These are phyloP conservation scores for Sepiola atlantica DNA, from an alignment of 2,888 invertebrate species.

Conservation along the genomic window DNA sequence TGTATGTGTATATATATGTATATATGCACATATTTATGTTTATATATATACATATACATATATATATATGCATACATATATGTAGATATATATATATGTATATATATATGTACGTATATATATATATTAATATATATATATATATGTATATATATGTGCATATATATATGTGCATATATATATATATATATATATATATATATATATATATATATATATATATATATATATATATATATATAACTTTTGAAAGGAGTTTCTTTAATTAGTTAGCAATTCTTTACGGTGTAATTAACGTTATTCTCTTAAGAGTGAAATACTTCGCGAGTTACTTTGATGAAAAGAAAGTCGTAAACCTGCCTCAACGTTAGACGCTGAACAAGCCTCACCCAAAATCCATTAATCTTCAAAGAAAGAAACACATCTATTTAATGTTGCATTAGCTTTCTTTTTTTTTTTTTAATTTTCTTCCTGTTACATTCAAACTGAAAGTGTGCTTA, in stretches of 20 bases:
- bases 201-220: conserved; percentile 24
- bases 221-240: neutral
- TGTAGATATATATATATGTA: neutral
- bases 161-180: neutral
- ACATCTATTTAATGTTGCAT: neutral
- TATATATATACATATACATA: neutral
- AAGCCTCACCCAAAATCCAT: neutral
- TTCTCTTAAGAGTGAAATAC: neutral
- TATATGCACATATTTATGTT: neutral
- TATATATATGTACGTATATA: neutral
- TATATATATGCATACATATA: neutral
- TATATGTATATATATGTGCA: too few relatives aligned
- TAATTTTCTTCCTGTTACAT: neutral
- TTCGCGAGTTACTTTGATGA: neutral
- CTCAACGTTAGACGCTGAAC: neutral
- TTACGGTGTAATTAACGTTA: neutral
- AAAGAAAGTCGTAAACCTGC: neutral
- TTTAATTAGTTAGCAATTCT: neutral
- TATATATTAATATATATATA: neutral
- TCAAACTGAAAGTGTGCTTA: neutral
- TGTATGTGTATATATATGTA: neutral
- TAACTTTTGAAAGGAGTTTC: too few relatives aligned
- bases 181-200: neutral
- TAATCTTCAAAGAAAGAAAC: neutral
- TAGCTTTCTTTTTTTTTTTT: neutral